Evolutionary conservation across 1,140 invertebrate genomes (phyloP), one percentile per base, ranked within the genome.

Genomic region (Anastrepha obliqua): DNA sequence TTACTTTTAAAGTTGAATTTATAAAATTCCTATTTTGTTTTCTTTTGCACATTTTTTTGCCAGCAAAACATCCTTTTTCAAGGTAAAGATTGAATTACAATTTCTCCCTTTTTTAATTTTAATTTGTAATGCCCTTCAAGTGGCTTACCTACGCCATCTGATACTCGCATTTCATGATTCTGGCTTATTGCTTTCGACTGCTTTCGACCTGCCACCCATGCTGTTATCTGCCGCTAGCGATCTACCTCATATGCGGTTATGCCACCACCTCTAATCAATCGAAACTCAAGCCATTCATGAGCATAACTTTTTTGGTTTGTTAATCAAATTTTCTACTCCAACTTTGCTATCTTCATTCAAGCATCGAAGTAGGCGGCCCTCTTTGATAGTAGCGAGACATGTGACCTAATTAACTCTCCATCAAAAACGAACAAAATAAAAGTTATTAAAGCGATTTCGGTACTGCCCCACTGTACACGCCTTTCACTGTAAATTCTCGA

Each of bases 261-360:
- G 74, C 74, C 74, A 81, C 42, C 74, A 81, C 47, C 74, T 51
- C 47, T 47, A 55, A 58, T 58, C 47, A 29, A 81, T 13, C 9
- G 13, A 9, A 58, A 47, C 17, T 29, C 7, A 9, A 20, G 9
- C 74, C 47, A 81, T 58, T 2, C 6, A 51, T 70, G 67, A 42
- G 6, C 44, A 0, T 44, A 44, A 62, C 4, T 62, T 13, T n/a
- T 62, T 62, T 62, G 0, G 4, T 47, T 11, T 47, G 11, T 70
- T 0, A 15, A 70, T 51, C 17, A 7, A 17, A 8, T 15, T 44
- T 8, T 47, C 67, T 44, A 13, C 13, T 8, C n/a, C 17, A 51
- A n/a, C 7, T 81, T 29, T 58, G 74, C n/a, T 81, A 81, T 81
- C 74, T 81, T 81, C 51, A 81, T 81, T 81, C 74, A 55, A 20